Evolutionary conservation across 1,140 invertebrate species (phyloP), one percentile per base, ranked within the genome.

Genomic region (Zophobas atratus): DNA sequence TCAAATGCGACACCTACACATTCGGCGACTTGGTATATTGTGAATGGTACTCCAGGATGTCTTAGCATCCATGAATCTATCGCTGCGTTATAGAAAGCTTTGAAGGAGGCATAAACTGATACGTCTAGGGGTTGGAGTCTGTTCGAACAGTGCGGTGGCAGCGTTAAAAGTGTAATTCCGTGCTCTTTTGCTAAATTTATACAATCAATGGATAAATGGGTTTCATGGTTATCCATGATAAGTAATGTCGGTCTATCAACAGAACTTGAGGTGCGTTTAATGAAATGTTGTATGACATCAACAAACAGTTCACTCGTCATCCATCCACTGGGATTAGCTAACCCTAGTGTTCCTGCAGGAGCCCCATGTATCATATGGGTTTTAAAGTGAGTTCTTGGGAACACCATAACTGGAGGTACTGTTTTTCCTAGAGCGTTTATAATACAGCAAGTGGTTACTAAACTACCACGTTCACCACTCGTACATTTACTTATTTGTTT

Each of bases 71-170:
- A 82, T 5, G 79, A 48, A 73, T 79, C 77, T 6, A 67, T 20
- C 33, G 55, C 76, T 33, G 49, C 43, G 5, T 20, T 43, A 53
- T 70, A 76, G 46, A 81, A 81, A 5, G 74, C 43, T 20, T 79
- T 82, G 5, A 82, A 78, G 48, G 84, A 82, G 38, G 60, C 63
- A 78, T 84, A 84, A 70, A 87, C 79, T 5, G 71, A 43, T 1
- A 84, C 80, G 79, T 88, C 86, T 5, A 86, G 71, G 8, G 87
- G 86, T 71, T 88, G 85, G 33, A 88, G 46, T 34, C 80, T 43
- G 78, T 87, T 84, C 0, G 82, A 85, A 46, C 63, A 77, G 74
- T 87, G 88, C 49, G 88, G 87, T 76, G 88, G 87, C 55, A 89
- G 83, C 53, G 87, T 86, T 5, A 89, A 79, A 70, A 87, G 77